Evolutionary conservation across 64 coral and sea anemone species (phyloP).

Genomic region (Anthopleura sola): DNA sequence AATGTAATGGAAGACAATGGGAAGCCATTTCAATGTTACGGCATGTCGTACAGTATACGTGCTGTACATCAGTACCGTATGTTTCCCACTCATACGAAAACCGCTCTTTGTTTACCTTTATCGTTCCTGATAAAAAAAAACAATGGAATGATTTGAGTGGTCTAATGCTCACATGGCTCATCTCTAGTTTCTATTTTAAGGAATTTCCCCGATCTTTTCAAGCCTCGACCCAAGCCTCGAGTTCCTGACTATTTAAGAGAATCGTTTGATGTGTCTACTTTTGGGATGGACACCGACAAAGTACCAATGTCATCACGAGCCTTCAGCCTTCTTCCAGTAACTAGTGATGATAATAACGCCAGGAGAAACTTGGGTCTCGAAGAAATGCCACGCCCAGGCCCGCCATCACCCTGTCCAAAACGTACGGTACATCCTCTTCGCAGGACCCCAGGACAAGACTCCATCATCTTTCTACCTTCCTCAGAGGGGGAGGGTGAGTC

Average conservation of each 20-base stretch:
- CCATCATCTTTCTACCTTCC: slow-evolving; percentile 48
- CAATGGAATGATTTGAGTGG: too few relatives aligned
- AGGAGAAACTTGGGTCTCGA: not conserved
- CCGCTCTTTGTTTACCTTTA: too few relatives aligned
- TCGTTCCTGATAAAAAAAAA: too few relatives aligned
- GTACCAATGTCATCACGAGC: not conserved
- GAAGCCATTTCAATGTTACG: too few relatives aligned
- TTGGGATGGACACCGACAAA: slow-evolving; percentile 14
- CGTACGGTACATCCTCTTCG: slow-evolving; percentile 36
- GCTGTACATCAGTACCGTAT: too few relatives aligned
- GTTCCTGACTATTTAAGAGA: slow-evolving; percentile 87
- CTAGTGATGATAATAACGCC: slow-evolving; percentile 24
- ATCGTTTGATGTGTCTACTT: slow-evolving; percentile 64
- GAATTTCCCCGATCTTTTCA: slow-evolving; percentile 44
- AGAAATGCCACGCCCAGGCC: slow-evolving; percentile 46
- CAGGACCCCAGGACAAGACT: slow-evolving; percentile 41
- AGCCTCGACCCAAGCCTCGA: slow-evolving; percentile 60
- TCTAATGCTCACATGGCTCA: not conserved
- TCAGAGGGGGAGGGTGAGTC: slow-evolving; percentile 57
- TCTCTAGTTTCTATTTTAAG: not conserved
- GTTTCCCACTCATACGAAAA: too few relatives aligned
- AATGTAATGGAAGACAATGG: too few relatives aligned
- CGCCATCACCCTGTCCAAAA: slow-evolving; percentile 29
- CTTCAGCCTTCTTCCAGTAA: not conserved
- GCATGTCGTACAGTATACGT: too few relatives aligned